These are phyloP conservation scores for Parazoanthus swiftii DNA, from an alignment of 92 coral and sea anemone genomes.

Conservation along the genomic window DNA sequence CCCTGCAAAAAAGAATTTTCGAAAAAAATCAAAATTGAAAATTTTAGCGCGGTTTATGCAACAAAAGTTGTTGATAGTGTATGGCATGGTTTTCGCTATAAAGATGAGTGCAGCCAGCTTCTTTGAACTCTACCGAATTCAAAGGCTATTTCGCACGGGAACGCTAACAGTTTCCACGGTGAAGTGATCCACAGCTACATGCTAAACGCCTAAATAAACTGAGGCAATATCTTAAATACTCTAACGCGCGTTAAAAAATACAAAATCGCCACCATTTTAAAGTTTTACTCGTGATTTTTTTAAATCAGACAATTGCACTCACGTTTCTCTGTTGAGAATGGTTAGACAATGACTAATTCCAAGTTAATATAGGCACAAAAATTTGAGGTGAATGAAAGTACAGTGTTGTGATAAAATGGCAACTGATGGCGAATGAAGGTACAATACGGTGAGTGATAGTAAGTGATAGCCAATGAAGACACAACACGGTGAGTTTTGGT, in stretches of 20 bases:
- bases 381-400: too few relatives aligned
- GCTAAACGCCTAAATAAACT: background rate
- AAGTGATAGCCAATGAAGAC: background rate
- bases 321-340: background rate
- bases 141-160: background rate
- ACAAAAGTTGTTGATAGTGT: too few relatives aligned
- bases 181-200: background rate
- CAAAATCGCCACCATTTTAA: too few relatives aligned
- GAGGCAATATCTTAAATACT: background rate
- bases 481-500: background rate
- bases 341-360: background rate
- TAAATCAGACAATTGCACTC: background rate
- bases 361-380: background rate
- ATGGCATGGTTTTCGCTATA: background rate
- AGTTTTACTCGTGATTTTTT: background rate
- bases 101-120: background rate
- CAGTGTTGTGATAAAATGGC: too few relatives aligned
- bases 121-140: too few relatives aligned
- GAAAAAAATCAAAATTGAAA: background rate
- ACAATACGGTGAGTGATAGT: background rate
- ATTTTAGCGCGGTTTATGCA: background rate
- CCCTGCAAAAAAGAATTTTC: slow-evolving; percentile 32
- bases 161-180: background rate
- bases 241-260: background rate
- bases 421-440: background rate